Evolutionary conservation across 2,113 vertebrate genomes (phyloP), one percentile per base, ranked within the genome.

Genomic region (Rallus limicola): DNA sequence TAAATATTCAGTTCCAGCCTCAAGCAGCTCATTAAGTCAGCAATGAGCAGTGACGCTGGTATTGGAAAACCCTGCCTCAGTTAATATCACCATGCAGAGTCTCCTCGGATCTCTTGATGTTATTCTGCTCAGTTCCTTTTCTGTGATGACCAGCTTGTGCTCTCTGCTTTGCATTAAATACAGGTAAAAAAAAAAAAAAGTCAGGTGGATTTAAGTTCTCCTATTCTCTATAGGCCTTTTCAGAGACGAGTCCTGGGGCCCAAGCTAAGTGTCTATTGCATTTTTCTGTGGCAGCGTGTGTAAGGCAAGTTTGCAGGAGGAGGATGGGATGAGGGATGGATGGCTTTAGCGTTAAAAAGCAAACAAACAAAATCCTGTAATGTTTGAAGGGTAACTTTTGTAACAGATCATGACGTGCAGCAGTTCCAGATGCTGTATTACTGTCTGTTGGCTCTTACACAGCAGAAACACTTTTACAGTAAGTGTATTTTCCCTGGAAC

Each of bases 111-210:
- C 97, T 94, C 97, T 92, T 94, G 93, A 97, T 97, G 97, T 94
- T 97, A 93, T 93, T 92, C 97, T 97, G 95, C 97, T 95, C 95
- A 96, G 95, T 93, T 96, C 97, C 96, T 97, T 97, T 97, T 97
- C 97, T 97, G 92, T 97, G 98, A 99, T 99, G 99, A 98, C 98
- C 98, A 98, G 98, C 95, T 96, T 98, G 93, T 99, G 98, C 97
- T 99, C 98, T 86, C 97, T 99, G 93, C 98, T 99, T 97, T 99
- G 98, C 98, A 93, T 99, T 95, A 98, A 98, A 97, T 99, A 98
- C 98, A 99, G 98, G 98, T 99, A 99, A 88, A 87, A 53, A 48
- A 40, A 40, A 40, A 40, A 94, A 68, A 50, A 50, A 36, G 62
- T 63, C 80, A 96, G 82, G 90, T 85, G 76, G 67, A 72, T n/a